These are phyloP conservation scores for Leucania comma DNA, from an alignment of 2,888 invertebrate genomes.

Conservation along the genomic window DNA sequence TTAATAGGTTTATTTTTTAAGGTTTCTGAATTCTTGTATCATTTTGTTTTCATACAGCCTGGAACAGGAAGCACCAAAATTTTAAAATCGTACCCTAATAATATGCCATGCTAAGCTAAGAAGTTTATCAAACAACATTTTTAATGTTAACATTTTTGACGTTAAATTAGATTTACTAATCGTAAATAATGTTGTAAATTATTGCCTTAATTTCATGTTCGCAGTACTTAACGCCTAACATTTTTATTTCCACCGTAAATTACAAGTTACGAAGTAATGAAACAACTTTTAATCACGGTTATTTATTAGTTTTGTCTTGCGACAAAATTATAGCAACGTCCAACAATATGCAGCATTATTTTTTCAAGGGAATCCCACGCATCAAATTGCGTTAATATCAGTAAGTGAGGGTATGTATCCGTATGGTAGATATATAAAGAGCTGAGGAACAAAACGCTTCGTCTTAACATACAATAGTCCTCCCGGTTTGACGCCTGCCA, in stretches of 20 bases:
- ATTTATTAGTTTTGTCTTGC: constrained; percentile 50
- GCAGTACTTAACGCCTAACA: constrained; percentile 50
- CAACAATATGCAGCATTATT: not conserved
- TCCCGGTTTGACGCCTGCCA: constrained; percentile 70
- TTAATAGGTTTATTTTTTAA: not conserved
- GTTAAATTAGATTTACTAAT: constrained; percentile 57
- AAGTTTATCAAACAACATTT: constrained; percentile 67
- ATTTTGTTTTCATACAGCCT: not conserved
- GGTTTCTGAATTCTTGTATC: not conserved
- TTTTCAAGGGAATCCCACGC: constrained; percentile 39
- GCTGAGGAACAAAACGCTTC: constrained; percentile 81
- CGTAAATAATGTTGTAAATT: constrained; percentile 59
- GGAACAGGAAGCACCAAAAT: not conserved
- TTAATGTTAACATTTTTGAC: constrained; percentile 55
- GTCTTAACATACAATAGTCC: constrained; percentile 81
- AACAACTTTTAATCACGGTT: constrained; percentile 54
- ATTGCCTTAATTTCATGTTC: constrained; percentile 58
- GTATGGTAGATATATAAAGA: constrained; percentile 70
- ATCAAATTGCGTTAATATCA: constrained; percentile 71
- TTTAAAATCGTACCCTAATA: constrained; percentile 49
- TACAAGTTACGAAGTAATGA: constrained; percentile 56
- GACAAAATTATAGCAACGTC: not conserved
- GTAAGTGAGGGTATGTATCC: constrained; percentile 74
- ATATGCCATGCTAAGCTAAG: constrained; percentile 59
- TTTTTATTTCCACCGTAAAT: constrained; percentile 60